Evolutionary conservation across 2,113 vertebrate species (phyloP).

Genomic region (Paracanthobrama guichenoti): DNA sequence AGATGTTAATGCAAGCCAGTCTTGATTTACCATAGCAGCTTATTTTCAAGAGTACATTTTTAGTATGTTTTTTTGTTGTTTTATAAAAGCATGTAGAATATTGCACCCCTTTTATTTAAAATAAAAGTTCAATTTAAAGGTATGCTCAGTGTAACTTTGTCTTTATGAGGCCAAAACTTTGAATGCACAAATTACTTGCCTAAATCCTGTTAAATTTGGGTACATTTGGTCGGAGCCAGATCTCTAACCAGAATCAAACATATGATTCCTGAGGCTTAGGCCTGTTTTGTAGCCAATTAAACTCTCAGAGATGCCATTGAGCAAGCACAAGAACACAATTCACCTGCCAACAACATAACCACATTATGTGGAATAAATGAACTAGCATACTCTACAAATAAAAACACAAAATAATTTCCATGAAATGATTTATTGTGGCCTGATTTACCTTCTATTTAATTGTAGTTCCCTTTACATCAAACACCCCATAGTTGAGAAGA

Average conservation of each 20-base stretch:
- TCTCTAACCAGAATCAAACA: constrained; percentile 3
- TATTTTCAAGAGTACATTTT: not conserved
- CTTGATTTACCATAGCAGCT: not conserved
- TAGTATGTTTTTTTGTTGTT: not conserved
- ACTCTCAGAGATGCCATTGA: not conserved
- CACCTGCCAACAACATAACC: not conserved
- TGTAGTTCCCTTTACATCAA: constrained; percentile 89
- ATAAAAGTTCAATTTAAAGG: not conserved
- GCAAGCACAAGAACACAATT: constrained; percentile 13
- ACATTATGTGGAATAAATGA: not conserved
- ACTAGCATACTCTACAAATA: constrained; percentile 31
- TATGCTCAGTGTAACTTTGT: not conserved
- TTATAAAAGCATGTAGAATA: not conserved
- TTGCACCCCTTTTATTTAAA: not conserved
- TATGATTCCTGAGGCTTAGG: not conserved
- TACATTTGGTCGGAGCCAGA: not conserved
- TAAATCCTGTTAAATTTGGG: not conserved
- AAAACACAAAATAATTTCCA: constrained; percentile 68
- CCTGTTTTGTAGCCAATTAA: constrained; percentile 2
- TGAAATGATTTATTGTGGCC: constrained; percentile 93
- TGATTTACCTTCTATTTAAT: constrained; percentile 72
- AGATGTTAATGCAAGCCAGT: not conserved
- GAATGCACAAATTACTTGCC: not conserved
- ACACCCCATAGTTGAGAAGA: constrained; percentile 83
- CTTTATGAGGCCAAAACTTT: not conserved